These are phyloP conservation scores for Smutsia temminckii DNA, from an alignment of 2,797 vertebrate species.

Conservation along the genomic window DNA sequence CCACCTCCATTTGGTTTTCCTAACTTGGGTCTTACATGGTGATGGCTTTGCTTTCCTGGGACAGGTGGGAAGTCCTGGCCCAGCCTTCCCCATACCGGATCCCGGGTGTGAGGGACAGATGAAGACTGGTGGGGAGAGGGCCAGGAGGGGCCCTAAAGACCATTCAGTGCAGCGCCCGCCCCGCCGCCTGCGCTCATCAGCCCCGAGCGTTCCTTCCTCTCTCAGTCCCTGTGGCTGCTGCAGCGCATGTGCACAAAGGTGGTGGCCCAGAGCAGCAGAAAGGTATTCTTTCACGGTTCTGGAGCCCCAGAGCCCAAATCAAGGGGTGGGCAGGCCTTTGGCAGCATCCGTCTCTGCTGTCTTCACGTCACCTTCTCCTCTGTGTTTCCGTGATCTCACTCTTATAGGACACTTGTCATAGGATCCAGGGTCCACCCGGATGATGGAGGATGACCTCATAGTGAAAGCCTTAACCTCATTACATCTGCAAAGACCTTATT, in stretches of 20 bases:
- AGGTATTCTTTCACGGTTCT: background rate
- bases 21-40: background rate
- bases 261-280: background rate
- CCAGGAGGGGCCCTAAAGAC: background rate
- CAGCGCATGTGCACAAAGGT: background rate
- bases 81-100: background rate
- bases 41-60: slow-evolving; percentile 41
- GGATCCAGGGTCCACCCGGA: background rate
- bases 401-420: background rate
- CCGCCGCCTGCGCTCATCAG: background rate
- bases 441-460: background rate
- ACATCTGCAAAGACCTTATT: background rate
- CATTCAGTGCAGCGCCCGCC: rapidly evolving
- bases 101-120: background rate
- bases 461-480: background rate
- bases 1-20: background rate
- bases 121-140: background rate
- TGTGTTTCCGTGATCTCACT: background rate
- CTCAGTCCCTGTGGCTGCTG: background rate
- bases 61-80: background rate
- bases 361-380: background rate
- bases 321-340: background rate
- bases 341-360: background rate
- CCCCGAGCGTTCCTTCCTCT: background rate
- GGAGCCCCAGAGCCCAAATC: background rate